Evolutionary conservation across 2,888 invertebrate genomes (phyloP).

Genomic region (Germaria angustata): DNA sequence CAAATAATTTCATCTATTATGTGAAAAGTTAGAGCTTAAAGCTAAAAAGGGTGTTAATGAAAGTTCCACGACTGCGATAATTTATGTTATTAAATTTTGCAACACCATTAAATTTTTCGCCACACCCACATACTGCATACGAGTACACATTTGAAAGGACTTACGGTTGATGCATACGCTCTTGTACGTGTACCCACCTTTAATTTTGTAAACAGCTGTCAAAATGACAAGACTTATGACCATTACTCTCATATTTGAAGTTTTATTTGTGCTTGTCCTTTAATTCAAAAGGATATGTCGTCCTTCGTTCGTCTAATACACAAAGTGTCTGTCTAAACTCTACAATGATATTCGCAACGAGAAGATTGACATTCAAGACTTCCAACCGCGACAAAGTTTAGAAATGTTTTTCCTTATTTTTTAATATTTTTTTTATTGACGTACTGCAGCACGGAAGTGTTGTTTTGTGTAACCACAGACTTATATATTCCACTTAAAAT

Average conservation of each 20-base stretch:
- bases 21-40: too few species aligned
- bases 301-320: not conserved
- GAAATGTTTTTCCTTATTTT: not conserved
- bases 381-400: not conserved
- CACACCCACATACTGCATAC: too few species aligned
- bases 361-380: constrained; percentile 1
- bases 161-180: not conserved
- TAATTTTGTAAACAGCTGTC: constrained; percentile 58
- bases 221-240: constrained; percentile 53
- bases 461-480: not conserved
- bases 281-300: not conserved
- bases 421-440: too few species aligned
- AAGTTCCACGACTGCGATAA: too few species aligned
- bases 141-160: not conserved
- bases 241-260: constrained; percentile 49
- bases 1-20: too few species aligned
- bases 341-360: not conserved
- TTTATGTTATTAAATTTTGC: too few species aligned
- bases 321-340: not conserved
- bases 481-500: not conserved
- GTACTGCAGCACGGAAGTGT: not conserved
- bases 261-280: not conserved
- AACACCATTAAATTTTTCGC: not conserved
- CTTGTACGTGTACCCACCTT: constrained; percentile 43
- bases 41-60: too few species aligned